Evolutionary conservation across 1,140 invertebrate genomes (phyloP).

Genomic region (Neodiprion fabricii): DNA sequence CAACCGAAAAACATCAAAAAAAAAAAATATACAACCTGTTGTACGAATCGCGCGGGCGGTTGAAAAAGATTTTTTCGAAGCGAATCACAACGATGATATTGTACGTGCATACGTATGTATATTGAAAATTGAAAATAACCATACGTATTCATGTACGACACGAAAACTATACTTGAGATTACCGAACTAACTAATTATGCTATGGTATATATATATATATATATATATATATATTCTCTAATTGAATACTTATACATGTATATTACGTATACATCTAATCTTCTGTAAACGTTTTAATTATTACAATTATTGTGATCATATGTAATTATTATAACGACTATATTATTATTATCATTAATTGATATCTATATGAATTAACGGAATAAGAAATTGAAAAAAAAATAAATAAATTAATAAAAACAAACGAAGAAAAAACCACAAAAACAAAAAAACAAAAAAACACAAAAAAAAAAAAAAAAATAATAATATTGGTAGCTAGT

Average conservation of each 20-base stretch:
- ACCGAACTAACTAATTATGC: no score
- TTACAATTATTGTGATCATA: background rate
- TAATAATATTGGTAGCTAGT: slow-evolving; percentile 53
- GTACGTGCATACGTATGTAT: no score
- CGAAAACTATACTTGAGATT: no score
- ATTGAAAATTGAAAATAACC: no score
- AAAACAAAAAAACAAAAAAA: slow-evolving; percentile 16
- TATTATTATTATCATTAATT: slow-evolving; percentile 9
- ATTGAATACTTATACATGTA: background rate
- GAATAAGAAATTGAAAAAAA: slow-evolving; percentile 9
- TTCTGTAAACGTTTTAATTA: background rate
- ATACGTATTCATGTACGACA: no score
- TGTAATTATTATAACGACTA: background rate
- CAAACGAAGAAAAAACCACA: background rate
- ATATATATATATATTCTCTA: no score
- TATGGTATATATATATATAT: no score
- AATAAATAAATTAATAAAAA: background rate
- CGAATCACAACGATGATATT: no score
- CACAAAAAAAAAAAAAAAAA: slow-evolving; percentile 20
- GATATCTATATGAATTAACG: slow-evolving; percentile 1
- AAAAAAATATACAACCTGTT: no score
- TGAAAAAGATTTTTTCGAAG: no score
- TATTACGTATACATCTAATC: background rate
- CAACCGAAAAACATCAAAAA: no score
- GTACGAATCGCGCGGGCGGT: no score